Base-by-base conservation (phyloP, 2,797 vertebrate genomes). In the Alcedo quadribrachys region DNA sequence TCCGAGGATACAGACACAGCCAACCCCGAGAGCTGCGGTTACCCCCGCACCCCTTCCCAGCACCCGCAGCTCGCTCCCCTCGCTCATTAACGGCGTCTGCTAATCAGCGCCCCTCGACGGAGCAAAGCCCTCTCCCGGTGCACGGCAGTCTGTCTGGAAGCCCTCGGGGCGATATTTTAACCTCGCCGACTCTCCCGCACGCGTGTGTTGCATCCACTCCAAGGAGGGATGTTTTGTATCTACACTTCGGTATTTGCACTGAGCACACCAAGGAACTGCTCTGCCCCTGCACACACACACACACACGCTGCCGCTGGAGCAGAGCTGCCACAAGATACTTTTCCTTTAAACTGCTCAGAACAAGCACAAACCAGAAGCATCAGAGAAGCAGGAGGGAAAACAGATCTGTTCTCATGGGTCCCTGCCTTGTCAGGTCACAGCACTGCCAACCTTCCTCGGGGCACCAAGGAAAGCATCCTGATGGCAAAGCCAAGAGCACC, bases 21-120 rank as follows among this genome's bases (percentile, higher is more conserved):
- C 55, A 1, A 55, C 33, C 1, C 0, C 8, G 12, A 35, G 69
- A 61, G 82, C 70, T 20, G 79, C 3, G 3, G n/a, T 78, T 51
- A 28, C 43, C 61, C 70, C 54, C 2, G 12, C 32, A 3, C 0
- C 18, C 61, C 53, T 13, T 30, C 28, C 14, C 37, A 40, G 37
- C 37, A 40, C 37, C 37, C 14, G 37, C 37, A 40, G 37, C 37
- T 40, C 14, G 37, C 37, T n/a, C 70, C 55, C 35, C 61, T 6
- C 2, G 20, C 69, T 37, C 54, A 35, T 4, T 1, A 50, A 32
- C 16, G 2, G 2, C 62, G 14, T 19, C 4, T 1, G 4, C 63
- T 27, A 6, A 57, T 5, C 62, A 4, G 14, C 6, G 28, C 6
- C 76, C 76, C n/a, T 15, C 0, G 28, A 1, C 0, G 7, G 6